Evolutionary conservation across 1,140 invertebrate genomes (phyloP).

Genomic region (Rhopalosiphum maidis): DNA sequence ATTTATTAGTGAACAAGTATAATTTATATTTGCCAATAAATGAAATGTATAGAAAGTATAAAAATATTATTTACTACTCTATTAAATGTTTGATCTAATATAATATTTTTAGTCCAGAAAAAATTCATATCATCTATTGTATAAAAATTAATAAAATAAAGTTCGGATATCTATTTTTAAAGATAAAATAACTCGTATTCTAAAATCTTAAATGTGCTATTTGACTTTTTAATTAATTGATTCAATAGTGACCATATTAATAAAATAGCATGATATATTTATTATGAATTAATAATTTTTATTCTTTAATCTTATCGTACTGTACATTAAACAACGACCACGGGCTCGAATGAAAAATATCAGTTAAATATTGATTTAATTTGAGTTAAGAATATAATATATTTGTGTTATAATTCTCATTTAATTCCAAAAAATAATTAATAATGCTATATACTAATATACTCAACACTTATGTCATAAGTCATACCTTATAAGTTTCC

Average conservation of each 20-base stretch:
- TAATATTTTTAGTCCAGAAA: neutral
- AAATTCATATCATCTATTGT: neutral
- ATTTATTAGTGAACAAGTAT: neutral
- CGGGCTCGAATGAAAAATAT: neutral
- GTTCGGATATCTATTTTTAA: neutral
- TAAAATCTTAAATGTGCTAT: neutral
- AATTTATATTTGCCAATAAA: neutral
- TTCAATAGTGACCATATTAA: neutral
- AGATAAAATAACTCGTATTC: neutral
- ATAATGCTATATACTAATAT: no score
- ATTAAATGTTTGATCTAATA: neutral
- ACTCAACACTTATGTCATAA: neutral
- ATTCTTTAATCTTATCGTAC: neutral
- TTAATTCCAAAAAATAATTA: no score
- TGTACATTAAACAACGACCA: neutral
- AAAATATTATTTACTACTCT: neutral
- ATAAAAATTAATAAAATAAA: neutral
- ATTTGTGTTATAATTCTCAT: no score
- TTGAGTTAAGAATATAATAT: no score
- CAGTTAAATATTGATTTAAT: neutral
- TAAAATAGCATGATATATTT: neutral
- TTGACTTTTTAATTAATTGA: neutral
- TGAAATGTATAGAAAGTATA: neutral
- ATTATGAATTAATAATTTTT: neutral
- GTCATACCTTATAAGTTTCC: neutral